Evolutionary conservation across 2,113 vertebrate genomes (phyloP), one percentile per base, ranked within the genome.

Genomic region (Catagonus wagneri): DNA sequence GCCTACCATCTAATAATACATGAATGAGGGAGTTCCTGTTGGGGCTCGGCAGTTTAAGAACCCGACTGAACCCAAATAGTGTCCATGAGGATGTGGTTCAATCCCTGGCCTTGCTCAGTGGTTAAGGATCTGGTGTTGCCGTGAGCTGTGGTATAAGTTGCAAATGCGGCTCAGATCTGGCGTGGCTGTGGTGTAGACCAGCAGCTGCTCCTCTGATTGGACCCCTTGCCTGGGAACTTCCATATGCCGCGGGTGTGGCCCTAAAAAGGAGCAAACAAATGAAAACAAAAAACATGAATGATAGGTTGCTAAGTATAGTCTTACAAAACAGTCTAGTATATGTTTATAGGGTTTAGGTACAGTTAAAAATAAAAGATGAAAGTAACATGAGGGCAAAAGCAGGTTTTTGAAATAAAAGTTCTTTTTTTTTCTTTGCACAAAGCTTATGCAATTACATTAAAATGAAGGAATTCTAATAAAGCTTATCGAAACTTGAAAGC

Each of bases 351-450:
- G 7, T 15, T 78, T 83, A 95, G 58, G 44, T 92, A 34, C 32
- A 74, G 4, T 94, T 83, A 83, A 91, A 95, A 78, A 34, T 95
- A 61, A 60, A 89, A 96, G 75, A 50, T 84, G 56, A 86, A 85
- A 84, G 68, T 88, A 72, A n/a, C 20, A n/a, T 25, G 32, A 76
- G 19, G 32, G 44, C 58, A 34, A 34, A 93, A 86, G 4, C n/a
- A 75, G 20, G 2, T 34, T 74, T 69, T 44, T 72, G 36, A 8
- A 54, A 89, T 20, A 61, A 86, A 68, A 54, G 12, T 52, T 39
- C 36, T 29, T 10, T 76, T 54, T 68, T 56, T 50, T 76, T 61
- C n/a, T 58, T 63, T 54, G 13, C 27, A 12, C 66, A 34, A 94
- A 65, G 3, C 60, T 89, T 29, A 72, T 75, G 39, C 32, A 92